phyloP scores from a whole-genome alignment of 2,113 vertebrate genomes.

The Brachypteracias leptosomus region DNA sequence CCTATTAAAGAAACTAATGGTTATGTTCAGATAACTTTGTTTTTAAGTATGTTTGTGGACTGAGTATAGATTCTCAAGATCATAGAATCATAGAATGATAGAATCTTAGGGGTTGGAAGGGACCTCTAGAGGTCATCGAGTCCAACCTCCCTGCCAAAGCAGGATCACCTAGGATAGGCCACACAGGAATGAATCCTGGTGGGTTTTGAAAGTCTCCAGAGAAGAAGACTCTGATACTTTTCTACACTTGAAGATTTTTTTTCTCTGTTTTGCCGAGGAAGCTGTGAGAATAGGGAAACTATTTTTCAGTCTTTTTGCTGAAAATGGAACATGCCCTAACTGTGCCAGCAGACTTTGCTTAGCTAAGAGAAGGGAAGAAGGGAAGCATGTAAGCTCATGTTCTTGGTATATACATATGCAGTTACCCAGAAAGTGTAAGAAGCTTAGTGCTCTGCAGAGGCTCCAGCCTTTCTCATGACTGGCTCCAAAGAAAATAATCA shows the following conservation, averaged over 20 bases:
- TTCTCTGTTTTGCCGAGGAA: not conserved
- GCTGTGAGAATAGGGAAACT: not conserved
- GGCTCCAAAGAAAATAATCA: not conserved
- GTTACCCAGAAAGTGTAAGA: constrained; percentile 8
- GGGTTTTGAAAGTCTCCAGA: too few species aligned
- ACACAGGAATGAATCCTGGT: too few species aligned
- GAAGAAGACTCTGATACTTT: too few species aligned
- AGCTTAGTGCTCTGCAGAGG: not conserved
- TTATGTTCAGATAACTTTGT: not conserved
- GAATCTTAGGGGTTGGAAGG: too few species aligned
- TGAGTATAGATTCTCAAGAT: not conserved
- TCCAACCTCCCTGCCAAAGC: too few species aligned
- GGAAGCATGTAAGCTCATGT: not conserved
- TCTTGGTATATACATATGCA: not conserved
- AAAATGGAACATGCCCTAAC: not conserved
- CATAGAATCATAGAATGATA: too few species aligned
- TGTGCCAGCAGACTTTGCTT: not conserved
- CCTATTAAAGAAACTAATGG: not conserved
- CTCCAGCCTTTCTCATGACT: not conserved
- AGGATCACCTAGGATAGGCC: too few species aligned
- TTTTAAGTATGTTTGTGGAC: not conserved
- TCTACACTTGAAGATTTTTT: not conserved
- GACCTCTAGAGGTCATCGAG: too few species aligned
- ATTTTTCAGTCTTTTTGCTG: not conserved
- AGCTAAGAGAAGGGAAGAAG: not conserved